Conservation (phyloP, 1,140 invertebrate genomes). For the Psilanteris sp. region DNA sequence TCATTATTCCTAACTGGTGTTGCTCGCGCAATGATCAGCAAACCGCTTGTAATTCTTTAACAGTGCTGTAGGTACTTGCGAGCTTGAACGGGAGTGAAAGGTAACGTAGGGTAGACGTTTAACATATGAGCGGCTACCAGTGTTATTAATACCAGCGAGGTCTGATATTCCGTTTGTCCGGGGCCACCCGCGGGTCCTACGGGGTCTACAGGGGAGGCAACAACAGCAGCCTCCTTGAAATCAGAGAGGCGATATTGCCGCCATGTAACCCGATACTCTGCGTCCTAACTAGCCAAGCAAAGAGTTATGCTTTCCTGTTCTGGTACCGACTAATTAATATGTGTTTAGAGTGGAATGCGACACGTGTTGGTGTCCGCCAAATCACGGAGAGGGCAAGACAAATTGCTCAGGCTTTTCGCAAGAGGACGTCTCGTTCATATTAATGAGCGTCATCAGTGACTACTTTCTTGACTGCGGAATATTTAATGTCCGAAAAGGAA, state of each 20-base stretch:
- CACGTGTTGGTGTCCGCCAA: conserved; percentile 55
- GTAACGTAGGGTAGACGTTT: conserved; percentile 76
- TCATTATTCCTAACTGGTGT: conserved; percentile 49
- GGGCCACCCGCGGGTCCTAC: conserved; percentile 73
- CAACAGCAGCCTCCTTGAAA: conserved; percentile 30
- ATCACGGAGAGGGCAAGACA: conserved; percentile 34
- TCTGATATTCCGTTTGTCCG: conserved; percentile 70
- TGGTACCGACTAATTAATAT: conserved; percentile 72
- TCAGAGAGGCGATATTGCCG: conserved; percentile 32
- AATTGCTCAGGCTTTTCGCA: conserved; percentile 24
- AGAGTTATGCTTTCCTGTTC: conserved; percentile 74
- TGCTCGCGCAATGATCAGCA: conserved; percentile 58
- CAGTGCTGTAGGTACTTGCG: conserved; percentile 54
- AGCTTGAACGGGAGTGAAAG: conserved; percentile 58
- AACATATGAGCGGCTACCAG: conserved; percentile 80
- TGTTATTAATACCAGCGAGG: conserved; percentile 78
- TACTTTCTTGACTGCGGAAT: conserved; percentile 18
- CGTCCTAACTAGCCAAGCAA: conserved; percentile 56
- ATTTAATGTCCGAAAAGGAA: conserved; percentile 31
- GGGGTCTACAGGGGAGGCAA: conserved; percentile 24
- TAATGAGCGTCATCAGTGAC: conserved; percentile 49
- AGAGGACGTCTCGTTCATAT: conserved; percentile 47
- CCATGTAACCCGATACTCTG: conserved; percentile 73
- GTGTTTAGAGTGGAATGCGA: conserved; percentile 72
- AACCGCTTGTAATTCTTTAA: conserved; percentile 42